A percentile compares a stretch with the other conserved stretches of the same genome.
Evolutionary conservation across 1,140 invertebrate species (phyloP).

Genomic region (roundworm (Caenorhabditis elegans)): DNA sequence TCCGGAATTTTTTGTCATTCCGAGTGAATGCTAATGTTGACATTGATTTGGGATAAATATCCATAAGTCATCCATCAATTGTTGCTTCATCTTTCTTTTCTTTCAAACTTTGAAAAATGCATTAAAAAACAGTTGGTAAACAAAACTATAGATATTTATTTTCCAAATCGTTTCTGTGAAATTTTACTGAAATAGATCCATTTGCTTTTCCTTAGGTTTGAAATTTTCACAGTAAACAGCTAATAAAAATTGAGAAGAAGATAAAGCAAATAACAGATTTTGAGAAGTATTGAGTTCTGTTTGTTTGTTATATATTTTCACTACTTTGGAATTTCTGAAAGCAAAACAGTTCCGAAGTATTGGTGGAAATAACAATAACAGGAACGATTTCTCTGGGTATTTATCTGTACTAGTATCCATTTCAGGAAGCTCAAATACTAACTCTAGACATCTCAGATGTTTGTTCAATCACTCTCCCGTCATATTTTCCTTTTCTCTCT

Average conservation of each 20-base stretch:
- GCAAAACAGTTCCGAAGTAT: too few species aligned
- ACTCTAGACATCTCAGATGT: conserved; percentile 2
- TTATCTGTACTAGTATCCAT: background rate
- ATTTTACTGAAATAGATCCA: background rate
- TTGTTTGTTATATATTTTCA: background rate
- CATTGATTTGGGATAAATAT: background rate
- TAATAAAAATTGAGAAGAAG: background rate
- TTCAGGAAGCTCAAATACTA: background rate
- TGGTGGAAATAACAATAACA: background rate
- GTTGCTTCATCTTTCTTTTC: background rate
- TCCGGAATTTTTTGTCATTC: background rate
- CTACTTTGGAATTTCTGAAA: background rate
- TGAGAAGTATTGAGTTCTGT: background rate
- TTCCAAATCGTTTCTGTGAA: too few species aligned
- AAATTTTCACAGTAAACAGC: conserved; percentile 6
- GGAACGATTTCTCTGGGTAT: too few species aligned
- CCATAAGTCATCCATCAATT: too few species aligned
- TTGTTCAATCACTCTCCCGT: background rate
- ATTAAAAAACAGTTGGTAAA: too few species aligned
- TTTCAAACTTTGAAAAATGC: too few species aligned
- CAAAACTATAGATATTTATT: too few species aligned
- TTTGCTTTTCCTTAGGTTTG: background rate
- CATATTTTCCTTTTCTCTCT: background rate
- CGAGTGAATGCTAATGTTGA: background rate
- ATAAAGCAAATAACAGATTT: background rate